Conservation (phyloP, 2,113 vertebrate genomes). For the Pelodiscus sinensis region DNA sequence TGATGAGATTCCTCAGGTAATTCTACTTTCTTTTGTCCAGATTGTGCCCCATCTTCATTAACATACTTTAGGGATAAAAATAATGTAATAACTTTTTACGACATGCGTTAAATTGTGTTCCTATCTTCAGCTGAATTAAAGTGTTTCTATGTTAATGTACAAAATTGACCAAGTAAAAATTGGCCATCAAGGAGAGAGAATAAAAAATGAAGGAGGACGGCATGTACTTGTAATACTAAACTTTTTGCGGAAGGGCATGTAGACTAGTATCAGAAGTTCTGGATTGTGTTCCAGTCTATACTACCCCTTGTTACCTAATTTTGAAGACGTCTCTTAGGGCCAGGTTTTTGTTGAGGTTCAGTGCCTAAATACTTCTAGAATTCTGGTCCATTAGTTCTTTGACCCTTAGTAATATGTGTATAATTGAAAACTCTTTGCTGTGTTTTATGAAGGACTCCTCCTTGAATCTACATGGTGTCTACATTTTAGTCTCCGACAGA, state of each 20-base stretch:
- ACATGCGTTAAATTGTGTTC: background rate
- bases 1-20: constrained; percentile 92
- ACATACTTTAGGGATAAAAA: background rate
- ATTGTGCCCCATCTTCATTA: background rate
- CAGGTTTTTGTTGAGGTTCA: background rate
- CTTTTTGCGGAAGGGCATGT: background rate
- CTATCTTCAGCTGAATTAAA: background rate
- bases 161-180: background rate
- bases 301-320: background rate
- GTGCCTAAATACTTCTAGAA: background rate
- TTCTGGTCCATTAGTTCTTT: background rate
- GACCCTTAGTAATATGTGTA: background rate
- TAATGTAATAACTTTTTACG: background rate
- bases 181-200: background rate
- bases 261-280: background rate
- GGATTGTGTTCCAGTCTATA: background rate
- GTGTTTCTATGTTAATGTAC: background rate
- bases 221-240: background rate
- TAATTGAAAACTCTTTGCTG: background rate
- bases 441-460: background rate
- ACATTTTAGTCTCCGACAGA: no score
- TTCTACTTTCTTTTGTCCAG: background rate
- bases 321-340: background rate
- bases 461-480: no score
- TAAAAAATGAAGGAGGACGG: background rate